A percentile compares a stretch with the other conserved stretches of the same genome.
phyloP scores from a whole-genome alignment of 2,113 vertebrate genomes.

The Scophthalmus maximus region DNA sequence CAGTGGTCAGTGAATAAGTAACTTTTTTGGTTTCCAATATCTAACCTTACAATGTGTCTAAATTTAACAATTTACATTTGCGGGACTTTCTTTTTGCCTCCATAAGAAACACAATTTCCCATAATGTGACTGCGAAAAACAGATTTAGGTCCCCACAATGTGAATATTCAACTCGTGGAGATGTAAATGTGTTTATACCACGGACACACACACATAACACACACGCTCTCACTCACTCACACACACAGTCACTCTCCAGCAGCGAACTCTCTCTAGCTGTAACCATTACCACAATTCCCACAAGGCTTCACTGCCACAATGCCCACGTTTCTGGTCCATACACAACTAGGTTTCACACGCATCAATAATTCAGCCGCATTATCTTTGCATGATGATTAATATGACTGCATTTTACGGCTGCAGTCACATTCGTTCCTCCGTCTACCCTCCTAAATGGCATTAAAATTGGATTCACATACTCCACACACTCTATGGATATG shows the following conservation, averaged over 20 bases:
- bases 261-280: constrained; percentile 11
- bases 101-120: background rate
- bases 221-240: constrained; percentile 25
- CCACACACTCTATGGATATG: constrained; percentile 49
- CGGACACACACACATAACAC: constrained; percentile 4
- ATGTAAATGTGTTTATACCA: background rate
- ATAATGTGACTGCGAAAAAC: background rate
- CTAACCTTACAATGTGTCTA: no score
- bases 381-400: constrained; percentile 70
- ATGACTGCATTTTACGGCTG: constrained; percentile 50
- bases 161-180: background rate
- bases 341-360: constrained; percentile 52
- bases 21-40: no score
- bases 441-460: constrained; percentile 59
- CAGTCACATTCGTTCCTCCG: constrained; percentile 40
- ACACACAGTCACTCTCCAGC: constrained; percentile 18
- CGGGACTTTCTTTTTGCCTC: background rate
- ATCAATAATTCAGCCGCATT: constrained; percentile 73
- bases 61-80: no score
- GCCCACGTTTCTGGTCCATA: constrained; percentile 21
- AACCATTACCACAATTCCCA: constrained; percentile 18
- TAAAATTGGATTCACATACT: constrained; percentile 65
- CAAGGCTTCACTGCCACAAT: constrained; percentile 4
- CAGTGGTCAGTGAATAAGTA: no score
- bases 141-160: background rate